These are phyloP conservation scores for Orthosia cruda DNA, from an alignment of 2,888 invertebrate species.

Conservation along the genomic window DNA sequence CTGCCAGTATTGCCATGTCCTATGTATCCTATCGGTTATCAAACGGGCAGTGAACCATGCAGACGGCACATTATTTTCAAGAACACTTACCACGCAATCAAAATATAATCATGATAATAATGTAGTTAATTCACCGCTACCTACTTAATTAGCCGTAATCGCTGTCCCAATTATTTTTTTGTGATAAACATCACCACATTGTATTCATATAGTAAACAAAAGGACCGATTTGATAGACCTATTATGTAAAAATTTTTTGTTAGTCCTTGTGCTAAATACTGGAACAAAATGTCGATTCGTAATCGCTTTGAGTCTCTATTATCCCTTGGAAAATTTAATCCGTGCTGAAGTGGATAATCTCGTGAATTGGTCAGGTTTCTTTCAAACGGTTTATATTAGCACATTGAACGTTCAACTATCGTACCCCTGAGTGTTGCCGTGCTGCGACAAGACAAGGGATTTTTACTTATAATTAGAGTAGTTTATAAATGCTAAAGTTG, in stretches of 20 bases:
- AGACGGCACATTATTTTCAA: background rate
- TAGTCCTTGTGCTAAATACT: slow-evolving; percentile 50
- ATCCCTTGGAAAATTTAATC: slow-evolving; percentile 59
- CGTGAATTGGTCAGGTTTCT: slow-evolving; percentile 65
- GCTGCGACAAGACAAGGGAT: background rate
- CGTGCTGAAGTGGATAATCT: slow-evolving; percentile 64
- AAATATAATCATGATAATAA: background rate
- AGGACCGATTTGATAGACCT: background rate
- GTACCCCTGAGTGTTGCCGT: background rate
- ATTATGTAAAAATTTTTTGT: slow-evolving; percentile 3
- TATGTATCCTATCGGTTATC: background rate
- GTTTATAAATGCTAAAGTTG: background rate
- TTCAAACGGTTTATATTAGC: slow-evolving; percentile 40
- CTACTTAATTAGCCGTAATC: background rate
- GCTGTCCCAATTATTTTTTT: background rate
- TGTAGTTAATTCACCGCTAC: background rate
- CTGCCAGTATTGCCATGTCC: too few species aligned
- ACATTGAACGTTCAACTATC: slow-evolving; percentile 17
- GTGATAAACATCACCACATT: background rate
- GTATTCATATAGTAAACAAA: background rate
- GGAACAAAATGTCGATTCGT: slow-evolving; percentile 39
- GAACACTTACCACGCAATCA: background rate
- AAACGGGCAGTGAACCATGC: background rate
- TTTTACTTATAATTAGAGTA: background rate
- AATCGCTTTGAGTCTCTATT: slow-evolving; percentile 59